Evolutionary conservation across 1,140 invertebrate genomes (phyloP).

Genomic region (Eueides isabella): DNA sequence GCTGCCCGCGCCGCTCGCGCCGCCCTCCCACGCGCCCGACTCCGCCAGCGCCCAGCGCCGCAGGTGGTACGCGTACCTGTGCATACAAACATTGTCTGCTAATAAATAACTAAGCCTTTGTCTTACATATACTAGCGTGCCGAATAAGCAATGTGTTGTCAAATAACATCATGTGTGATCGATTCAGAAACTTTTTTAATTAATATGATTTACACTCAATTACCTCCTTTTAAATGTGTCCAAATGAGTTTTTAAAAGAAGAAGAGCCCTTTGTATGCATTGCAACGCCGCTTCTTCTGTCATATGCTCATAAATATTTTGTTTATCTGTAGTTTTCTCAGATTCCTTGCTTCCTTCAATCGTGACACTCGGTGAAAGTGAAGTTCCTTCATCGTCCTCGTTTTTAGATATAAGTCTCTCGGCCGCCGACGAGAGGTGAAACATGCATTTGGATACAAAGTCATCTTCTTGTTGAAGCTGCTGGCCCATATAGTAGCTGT

Average conservation of each 20-base stretch:
- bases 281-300: slow-evolving; percentile 91
- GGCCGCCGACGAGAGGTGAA: slow-evolving; percentile 91
- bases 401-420: slow-evolving; percentile 84
- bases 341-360: slow-evolving; percentile 51
- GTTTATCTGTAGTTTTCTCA: slow-evolving; percentile 65
- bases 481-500: slow-evolving; percentile 95
- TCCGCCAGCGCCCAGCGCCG: slow-evolving; percentile 89
- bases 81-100: too few species aligned
- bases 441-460: slow-evolving; percentile 96
- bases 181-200: too few species aligned
- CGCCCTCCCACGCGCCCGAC: slow-evolving; percentile 66
- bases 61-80: slow-evolving; percentile 92
- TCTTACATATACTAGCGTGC: too few species aligned
- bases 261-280: slow-evolving; percentile 93
- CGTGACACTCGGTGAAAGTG: slow-evolving; percentile 35
- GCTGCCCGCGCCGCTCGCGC: slow-evolving; percentile 70
- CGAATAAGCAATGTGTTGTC: too few species aligned
- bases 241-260: slow-evolving; percentile 94
- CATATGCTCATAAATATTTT: slow-evolving; percentile 72
- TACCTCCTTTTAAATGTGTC: slow-evolving; percentile 93
- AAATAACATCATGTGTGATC: too few species aligned
- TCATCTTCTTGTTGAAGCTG: slow-evolving; percentile 95
- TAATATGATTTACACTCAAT: not conserved
- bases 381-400: slow-evolving; percentile 55
- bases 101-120: too few species aligned